Evolutionary conservation across 2,888 invertebrate species (phyloP).

Genomic region (Salpingus planirostris): DNA sequence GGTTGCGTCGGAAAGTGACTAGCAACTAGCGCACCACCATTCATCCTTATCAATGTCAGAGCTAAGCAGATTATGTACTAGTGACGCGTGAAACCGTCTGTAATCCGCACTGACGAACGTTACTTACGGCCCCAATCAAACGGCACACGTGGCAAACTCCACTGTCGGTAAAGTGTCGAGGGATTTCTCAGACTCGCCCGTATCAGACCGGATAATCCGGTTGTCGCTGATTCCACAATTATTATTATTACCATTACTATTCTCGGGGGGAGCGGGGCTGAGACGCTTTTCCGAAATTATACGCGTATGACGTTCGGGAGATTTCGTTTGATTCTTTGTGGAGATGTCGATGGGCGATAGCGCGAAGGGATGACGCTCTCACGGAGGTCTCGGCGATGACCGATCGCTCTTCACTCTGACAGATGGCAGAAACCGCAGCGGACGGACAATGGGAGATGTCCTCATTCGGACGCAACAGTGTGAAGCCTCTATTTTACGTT

Average conservation of each 20-base stretch:
- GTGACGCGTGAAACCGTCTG: conserved; percentile 46
- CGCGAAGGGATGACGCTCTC: conserved; percentile 25
- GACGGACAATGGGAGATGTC: conserved; percentile 35
- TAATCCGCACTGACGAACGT: conserved; percentile 43
- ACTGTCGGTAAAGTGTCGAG: conserved; percentile 27
- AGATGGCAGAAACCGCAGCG: conserved; percentile 37
- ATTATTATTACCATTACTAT: too few species aligned
- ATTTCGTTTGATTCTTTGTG: too few species aligned
- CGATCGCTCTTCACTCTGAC: conserved; percentile 41
- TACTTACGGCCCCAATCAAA: conserved; percentile 42
- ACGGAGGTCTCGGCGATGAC: conserved; percentile 38
- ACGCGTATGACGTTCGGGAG: too few species aligned
- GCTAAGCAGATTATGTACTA: conserved; percentile 50
- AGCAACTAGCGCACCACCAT: conserved; percentile 41
- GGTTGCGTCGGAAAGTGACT: too few species aligned
- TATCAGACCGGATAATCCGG: conserved; percentile 33
- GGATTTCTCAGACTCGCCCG: conserved; percentile 27
- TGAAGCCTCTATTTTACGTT: conserved; percentile 26
- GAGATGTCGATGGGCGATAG: too few species aligned
- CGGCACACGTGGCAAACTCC: conserved; percentile 36
- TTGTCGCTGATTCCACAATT: conserved; percentile 36
- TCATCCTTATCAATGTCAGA: conserved; percentile 53
- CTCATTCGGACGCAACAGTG: conserved; percentile 31
- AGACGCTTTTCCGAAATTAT: too few species aligned
- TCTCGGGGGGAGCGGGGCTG: too few species aligned